phyloP scores from a whole-genome alignment of 2,113 vertebrate species.

The Penelope pileata region DNA sequence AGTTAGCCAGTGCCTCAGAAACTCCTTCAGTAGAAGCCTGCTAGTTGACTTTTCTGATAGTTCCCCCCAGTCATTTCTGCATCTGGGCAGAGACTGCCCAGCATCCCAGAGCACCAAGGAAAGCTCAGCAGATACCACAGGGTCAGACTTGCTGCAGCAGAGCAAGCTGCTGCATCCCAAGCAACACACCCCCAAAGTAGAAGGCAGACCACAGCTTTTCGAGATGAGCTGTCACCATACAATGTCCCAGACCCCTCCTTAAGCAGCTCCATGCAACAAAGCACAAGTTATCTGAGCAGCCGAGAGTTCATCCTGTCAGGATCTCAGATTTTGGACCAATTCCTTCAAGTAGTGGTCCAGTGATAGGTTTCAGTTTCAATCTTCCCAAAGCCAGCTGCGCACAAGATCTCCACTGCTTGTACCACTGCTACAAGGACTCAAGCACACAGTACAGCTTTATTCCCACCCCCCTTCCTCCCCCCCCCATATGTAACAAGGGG shows the following conservation, averaged over 20 bases:
- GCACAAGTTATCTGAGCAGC: neutral
- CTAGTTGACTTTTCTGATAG: neutral
- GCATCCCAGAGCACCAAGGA: neutral
- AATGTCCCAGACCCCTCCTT: neutral
- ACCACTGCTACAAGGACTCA: neutral
- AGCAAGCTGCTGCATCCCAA: neutral
- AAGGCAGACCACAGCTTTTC: neutral
- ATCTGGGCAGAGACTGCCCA: neutral
- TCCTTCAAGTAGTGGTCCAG: neutral
- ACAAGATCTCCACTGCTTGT: neutral
- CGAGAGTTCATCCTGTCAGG: neutral
- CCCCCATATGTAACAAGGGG: neutral
- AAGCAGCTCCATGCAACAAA: neutral
- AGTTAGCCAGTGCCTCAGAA: neutral
- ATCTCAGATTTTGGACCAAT: neutral
- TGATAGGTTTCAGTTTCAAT: neutral
- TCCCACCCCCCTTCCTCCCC: neutral
- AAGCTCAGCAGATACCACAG: neutral
- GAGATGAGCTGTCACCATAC: neutral
- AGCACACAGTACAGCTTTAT: fast-evolving
- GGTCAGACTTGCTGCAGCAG: neutral
- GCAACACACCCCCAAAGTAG: neutral
- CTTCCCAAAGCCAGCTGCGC: neutral
- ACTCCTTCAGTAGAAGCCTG: neutral
- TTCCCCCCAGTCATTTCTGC: neutral